A percentile compares a stretch with the other conserved stretches of the same genome.
These are phyloP conservation scores for Microplitis deprimator DNA, from an alignment of 2,888 invertebrate species.

Conservation along the genomic window DNA sequence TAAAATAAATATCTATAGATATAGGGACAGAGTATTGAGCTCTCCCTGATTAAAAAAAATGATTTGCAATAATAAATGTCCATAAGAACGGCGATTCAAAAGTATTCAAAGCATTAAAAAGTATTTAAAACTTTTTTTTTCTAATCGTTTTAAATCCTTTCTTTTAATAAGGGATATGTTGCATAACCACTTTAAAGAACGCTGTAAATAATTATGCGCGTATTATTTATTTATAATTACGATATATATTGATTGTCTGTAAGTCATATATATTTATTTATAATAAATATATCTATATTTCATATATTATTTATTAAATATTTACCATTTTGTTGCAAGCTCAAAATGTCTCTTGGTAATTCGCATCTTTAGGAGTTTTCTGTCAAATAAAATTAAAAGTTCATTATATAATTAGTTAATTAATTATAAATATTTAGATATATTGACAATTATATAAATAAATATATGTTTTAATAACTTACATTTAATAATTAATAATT, in stretches of 20 bases:
- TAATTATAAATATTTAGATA: background rate
- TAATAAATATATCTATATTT: constrained; percentile 17
- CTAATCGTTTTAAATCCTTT: no score
- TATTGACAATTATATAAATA: background rate
- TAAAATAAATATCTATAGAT: background rate
- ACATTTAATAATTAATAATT: no score
- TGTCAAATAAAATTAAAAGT: background rate
- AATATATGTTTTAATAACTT: no score
- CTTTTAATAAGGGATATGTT: no score
- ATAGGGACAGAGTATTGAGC: background rate
- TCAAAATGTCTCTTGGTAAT: constrained; percentile 42
- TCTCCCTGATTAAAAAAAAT: no score
- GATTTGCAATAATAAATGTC: no score
- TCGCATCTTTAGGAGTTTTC: constrained; percentile 8
- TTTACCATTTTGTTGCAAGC: constrained; percentile 47
- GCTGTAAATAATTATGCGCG: no score
- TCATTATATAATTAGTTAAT: background rate
- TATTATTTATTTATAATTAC: no score
- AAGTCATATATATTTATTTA: background rate
- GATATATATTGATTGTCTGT: background rate
- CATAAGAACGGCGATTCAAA: no score
- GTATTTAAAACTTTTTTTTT: no score
- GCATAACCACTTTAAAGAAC: no score
- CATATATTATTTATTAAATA: constrained; percentile 21
- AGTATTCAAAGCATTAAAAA: no score